Conservation (phyloP, 2,113 vertebrate genomes). For the Hymenochirus boettgeri region DNA sequence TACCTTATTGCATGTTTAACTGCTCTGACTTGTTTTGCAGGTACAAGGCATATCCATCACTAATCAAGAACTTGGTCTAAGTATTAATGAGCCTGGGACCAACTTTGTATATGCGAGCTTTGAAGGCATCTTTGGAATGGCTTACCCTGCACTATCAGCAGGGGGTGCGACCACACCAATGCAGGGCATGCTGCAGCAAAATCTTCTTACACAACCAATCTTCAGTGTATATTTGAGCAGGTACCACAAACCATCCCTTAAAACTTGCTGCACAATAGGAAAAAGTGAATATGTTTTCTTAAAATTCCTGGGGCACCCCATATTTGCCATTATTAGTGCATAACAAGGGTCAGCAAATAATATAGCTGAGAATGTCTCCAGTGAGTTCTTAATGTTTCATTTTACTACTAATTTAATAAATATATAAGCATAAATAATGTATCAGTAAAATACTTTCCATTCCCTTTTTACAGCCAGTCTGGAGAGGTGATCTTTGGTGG, state of each 20-base stretch:
- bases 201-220: conserved; percentile 52
- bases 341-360: no score
- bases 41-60: conserved; percentile 58
- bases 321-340: no score
- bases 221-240: conserved; percentile 59
- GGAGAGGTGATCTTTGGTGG: conserved; percentile 60
- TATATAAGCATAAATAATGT: no score
- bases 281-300: no score
- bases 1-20: no score
- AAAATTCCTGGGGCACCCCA: no score
- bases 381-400: not conserved
- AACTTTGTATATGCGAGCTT: conserved; percentile 56
- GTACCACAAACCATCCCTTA: conserved; percentile 7
- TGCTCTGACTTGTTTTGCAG: conserved; percentile 43
- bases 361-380: not conserved
- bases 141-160: conserved; percentile 44
- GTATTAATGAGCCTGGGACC: conserved; percentile 46
- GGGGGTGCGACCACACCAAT: conserved; percentile 18
- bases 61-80: conserved; percentile 71
- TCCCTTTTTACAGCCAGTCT: conserved; percentile 22
- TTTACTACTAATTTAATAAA: not conserved
- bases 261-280: no score
- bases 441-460: not conserved
- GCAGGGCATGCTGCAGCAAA: conserved; percentile 54
- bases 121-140: conserved; percentile 63